Base-by-base conservation (phyloP, 2,113 vertebrate species). In the Ptilorrhoa leucosticta region DNA sequence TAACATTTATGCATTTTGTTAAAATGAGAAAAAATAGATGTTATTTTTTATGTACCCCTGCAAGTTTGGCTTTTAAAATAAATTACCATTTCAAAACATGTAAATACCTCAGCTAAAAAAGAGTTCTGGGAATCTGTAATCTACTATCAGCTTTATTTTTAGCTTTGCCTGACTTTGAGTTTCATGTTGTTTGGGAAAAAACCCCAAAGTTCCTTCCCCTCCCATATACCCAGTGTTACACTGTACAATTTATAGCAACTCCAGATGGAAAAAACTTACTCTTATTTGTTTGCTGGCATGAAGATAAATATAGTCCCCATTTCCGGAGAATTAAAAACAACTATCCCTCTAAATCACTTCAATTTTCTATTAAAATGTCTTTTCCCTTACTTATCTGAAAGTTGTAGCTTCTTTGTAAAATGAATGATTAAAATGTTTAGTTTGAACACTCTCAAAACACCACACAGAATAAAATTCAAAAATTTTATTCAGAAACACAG, bases 401-500 rank as follows among this genome's bases (percentile, higher is more conserved):
- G 56, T 13, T 79, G 51, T 44, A 94, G 47, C 31, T 40, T 20
- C 48, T 83, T 92, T 45, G 75, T 42, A 56, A 86, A 51, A 45
- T 76, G 31, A 78, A 91, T n/a, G 9, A 40, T 56, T 79, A 48
- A 89, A 50, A 65, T 18, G 28, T 35, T 89, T 68, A 50, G 5
- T 71, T 73, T 73, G 47, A 73, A 80, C 6, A 16, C 42, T 83
- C 91, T 31, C 44, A 79, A 93, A 95, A 91, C 44, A 72, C n/a
- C 50, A 56, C 51, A 18, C 27, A 31, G 22, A 76, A 50, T 65
- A 87, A 75, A 80, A 63, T 1, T 20, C 19, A 86, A 75, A 86
- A 57, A 50, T 39, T 96, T 97, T 97, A 97, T 94, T 98, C 24
- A 66, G 75, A 91, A 69, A 35, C n/a, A 95, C 31, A 90, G 37